Evolutionary conservation across 2,888 invertebrate genomes (phyloP), one percentile per base, ranked within the genome.

Genomic region (Homarus gammarus): DNA sequence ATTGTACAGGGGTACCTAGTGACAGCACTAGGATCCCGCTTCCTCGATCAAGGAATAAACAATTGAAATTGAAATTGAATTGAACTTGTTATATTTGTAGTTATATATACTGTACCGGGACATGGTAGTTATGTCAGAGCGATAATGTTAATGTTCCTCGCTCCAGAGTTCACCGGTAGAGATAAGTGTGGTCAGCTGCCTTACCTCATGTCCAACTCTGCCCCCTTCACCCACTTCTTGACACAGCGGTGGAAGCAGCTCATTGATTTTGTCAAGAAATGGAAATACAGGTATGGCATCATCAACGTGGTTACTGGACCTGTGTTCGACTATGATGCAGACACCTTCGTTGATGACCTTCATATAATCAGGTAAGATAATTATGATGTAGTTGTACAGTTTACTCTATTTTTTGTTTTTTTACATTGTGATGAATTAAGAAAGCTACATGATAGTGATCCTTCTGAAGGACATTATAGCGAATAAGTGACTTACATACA

Each of bases 231-330:
- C 31, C 2, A 51, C 8, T 51, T 33, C 61, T 64, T 90, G n/a
- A 49, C 18, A 15, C n/a, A 75, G 61, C 83, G 90, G 1, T 87
- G 87, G 90, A 22, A 70, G 64, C 56, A 90, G 51, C 40, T 90
- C n/a, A 15, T 82, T 31, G 61, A 70, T 15, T 27, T 87, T 12
- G 73, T 90, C 36, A 49, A 64, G 2, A n/a, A 61, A 27, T 90
- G 90, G 90, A 40, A n/a, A 31, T 44, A 56, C 18, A 22, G 27
- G 36, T 90, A 90, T 56, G 79, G 87, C 10, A 36, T 73, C 44
- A 1, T 90, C 61, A 90, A 90, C 68, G 87, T 90, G 15, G 70
- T 90, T 15, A 64, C 72, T 3, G 90, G 90, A 10, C 84, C 87
- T 31, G 87, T 87, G 40, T 90, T 87, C 40, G 90, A 90, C 70